Percentiles rank a stretch among this genome's conserved stretches.
Conservation (phyloP, 2,113 vertebrate genomes). For the Scomber japonicus region DNA sequence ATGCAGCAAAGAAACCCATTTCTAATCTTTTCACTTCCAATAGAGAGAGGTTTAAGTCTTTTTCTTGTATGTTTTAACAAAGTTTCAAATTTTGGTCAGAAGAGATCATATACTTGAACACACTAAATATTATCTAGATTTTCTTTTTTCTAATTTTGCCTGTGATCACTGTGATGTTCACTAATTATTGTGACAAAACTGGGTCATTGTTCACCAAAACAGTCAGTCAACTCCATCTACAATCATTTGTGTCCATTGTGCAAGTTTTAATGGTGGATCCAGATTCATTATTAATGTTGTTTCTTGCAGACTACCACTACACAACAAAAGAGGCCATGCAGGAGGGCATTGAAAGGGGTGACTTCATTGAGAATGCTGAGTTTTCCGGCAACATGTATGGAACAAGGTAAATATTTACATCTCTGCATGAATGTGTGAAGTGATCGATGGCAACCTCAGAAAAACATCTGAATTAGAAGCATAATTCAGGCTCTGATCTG, state of each 20-base stretch:
- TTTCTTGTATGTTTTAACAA: too few relatives aligned
- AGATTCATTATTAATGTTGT: conserved; percentile 16
- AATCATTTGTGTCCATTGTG: neutral
- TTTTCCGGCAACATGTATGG: conserved; percentile 97
- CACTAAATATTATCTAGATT: neutral
- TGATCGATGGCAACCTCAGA: neutral
- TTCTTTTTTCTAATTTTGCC: neutral
- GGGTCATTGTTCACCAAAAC: neutral
- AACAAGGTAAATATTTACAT: conserved; percentile 87
- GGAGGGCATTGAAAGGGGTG: conserved; percentile 87
- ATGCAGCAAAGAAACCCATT: neutral
- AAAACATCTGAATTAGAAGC: neutral
- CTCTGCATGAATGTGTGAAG: neutral
- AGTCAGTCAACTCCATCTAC: too few relatives aligned
- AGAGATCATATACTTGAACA: neutral
- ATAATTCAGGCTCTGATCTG: neutral
- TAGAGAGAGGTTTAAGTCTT: neutral
- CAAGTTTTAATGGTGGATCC: neutral
- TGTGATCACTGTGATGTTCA: neutral
- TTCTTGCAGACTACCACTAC: conserved; percentile 92
- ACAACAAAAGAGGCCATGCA: conserved; percentile 92
- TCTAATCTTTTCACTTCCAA: conserved; percentile 18
- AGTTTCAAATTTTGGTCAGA: neutral
- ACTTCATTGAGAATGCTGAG: conserved; percentile 93
- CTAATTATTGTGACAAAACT: neutral